Base-by-base conservation (phyloP, 2,113 vertebrate genomes). In the Acrocephalus kingi region DNA sequence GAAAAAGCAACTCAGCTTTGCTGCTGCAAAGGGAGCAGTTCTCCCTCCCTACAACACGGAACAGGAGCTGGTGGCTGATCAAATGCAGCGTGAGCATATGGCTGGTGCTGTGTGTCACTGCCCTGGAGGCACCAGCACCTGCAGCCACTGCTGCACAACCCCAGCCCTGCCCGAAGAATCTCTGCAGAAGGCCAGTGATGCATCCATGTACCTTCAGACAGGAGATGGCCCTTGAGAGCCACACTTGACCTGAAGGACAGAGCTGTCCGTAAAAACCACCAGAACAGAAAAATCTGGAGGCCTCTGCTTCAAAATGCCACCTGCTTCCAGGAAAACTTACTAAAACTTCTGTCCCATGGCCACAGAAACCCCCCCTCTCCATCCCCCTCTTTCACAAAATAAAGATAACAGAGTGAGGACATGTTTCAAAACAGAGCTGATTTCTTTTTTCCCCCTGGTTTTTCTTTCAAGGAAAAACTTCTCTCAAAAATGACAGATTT, bases 401-500 rank as follows among this genome's bases (percentile, higher is more conserved):
- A n/a, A 10, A 48, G 17, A 19, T 35, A 37, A 68, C 49, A 2
- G 23, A 86, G 17, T 0, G 7, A 84, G 46, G 59, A 46, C 58
- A 52, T 48, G 54, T 85, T 95, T 82, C 5, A 1, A 75, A 89
- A 87, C 62, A 82, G 80, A 85, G 67, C 46, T 5, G 27, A 79
- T 75, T 84, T 35, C 71, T 52, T 93, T 74, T 64, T 8, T 3
- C 39, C 66, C 41, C 9, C 15, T 2, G 7, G 4, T 71, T 91
- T 87, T 71, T 72, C 81, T 61, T 76, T 90, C 67, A 49, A 85
- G 67, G 67, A 43, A 84, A 72, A 94, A 85, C 63, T 92, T 66
- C 31, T 61, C 64, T 83, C n/a, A 33, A 23, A 95, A 93, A 30
- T 82, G 90, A 92, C 94, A 91, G 41, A 16, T 88, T 96, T 96